A percentile compares a stretch with the other conserved stretches of the same genome.
Evolutionary conservation across 2,797 vertebrate genomes (phyloP).

Genomic region (Rhynchonycteris naso): DNA sequence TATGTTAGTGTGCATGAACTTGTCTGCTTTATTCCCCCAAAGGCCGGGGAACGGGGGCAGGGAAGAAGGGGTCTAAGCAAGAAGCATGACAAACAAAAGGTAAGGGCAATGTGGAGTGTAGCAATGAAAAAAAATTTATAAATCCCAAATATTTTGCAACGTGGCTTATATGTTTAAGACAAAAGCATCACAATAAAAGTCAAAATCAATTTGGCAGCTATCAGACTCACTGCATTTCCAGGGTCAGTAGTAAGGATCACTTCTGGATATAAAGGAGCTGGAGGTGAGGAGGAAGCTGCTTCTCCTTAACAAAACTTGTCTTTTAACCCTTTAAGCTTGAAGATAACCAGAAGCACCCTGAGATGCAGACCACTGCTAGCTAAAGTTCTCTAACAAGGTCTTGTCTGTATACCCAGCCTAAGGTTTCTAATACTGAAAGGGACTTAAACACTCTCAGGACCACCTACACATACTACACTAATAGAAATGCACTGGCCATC

Average conservation of each 20-base stretch:
- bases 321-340: background rate
- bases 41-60: background rate
- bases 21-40: background rate
- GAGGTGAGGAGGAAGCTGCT: background rate
- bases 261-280: background rate
- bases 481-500: background rate
- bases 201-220: background rate
- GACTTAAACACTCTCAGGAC: background rate
- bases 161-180: background rate
- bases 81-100: background rate
- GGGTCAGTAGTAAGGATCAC: background rate
- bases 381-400: background rate
- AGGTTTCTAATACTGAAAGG: background rate
- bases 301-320: background rate
- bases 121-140: background rate
- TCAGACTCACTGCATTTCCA: background rate
- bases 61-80: background rate
- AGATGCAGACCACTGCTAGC: background rate
- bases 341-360: background rate
- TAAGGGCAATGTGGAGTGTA: background rate
- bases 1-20: rapidly evolving
- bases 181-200: background rate
- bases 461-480: background rate
- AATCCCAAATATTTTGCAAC: background rate
- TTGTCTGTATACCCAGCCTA: background rate